Evolutionary conservation across 2,888 invertebrate species (phyloP).

Genomic region (Pyrrhosoma nymphula): DNA sequence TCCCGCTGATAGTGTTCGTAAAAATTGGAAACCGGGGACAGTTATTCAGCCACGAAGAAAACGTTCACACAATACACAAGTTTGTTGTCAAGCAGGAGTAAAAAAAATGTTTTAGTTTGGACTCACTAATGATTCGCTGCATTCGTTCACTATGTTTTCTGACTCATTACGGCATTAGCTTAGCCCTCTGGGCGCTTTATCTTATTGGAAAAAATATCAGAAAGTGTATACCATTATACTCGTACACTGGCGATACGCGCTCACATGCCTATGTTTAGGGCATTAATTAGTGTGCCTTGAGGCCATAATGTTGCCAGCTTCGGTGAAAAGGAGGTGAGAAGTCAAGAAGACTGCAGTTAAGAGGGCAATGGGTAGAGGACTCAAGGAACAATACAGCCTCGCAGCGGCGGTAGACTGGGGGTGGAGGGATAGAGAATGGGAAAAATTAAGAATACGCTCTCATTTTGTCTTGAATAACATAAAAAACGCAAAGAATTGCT

Average conservation of each 20-base stretch:
- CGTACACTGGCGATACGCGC: neutral
- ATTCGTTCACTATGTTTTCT: too few relatives aligned
- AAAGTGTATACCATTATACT: neutral
- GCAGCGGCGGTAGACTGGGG: neutral
- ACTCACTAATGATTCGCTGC: too few relatives aligned
- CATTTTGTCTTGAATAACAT: neutral
- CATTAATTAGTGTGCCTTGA: too few relatives aligned
- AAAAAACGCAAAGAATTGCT: constrained; percentile 30
- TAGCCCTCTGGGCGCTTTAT: neutral
- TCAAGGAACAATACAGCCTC: neutral
- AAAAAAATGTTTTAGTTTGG: too few relatives aligned
- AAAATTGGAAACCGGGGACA: too few relatives aligned
- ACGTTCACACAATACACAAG: too few relatives aligned
- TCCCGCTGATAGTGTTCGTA: too few relatives aligned
- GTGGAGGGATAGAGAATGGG: neutral
- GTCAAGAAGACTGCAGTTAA: neutral
- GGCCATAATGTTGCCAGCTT: neutral
- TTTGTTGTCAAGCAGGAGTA: too few relatives aligned
- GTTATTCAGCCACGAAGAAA: too few relatives aligned
- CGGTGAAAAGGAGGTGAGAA: neutral
- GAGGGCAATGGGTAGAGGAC: neutral
- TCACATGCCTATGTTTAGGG: neutral
- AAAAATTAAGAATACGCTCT: neutral
- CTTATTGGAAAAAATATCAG: neutral
- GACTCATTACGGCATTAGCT: too few relatives aligned